Base-by-base conservation (phyloP, 2,888 invertebrate genomes). In the Halocaridina rubra region DNA sequence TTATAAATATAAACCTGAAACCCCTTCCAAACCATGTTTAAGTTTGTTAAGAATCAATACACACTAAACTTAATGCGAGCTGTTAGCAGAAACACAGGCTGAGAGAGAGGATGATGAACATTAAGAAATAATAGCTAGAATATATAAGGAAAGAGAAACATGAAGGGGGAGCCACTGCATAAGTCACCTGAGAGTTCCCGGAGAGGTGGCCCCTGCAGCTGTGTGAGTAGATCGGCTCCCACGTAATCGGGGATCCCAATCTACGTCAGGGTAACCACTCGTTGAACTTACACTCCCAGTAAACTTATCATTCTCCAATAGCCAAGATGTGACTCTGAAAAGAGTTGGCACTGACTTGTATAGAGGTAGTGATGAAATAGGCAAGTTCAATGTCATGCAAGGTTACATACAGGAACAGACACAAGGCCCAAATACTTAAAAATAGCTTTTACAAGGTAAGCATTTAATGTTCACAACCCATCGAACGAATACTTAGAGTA, bases 321-420 rank as follows among this genome's bases (percentile, higher is more conserved):
- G 76, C 86, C 86, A 86, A 33, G 86, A 80, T 32, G 82, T 82
- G 64, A 86, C 86, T 80, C 86, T 86, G 86, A 80, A 81, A 79
- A 75, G 57, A 72, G 22, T n/a, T n/a, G n/a, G n/a, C n/a, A n/a
- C n/a, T n/a, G n/a, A n/a, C n/a, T n/a, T n/a, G n/a, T n/a, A n/a
- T n/a, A n/a, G n/a, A n/a, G n/a, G n/a, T n/a, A n/a, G n/a, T n/a
- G n/a, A n/a, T n/a, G n/a, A n/a, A n/a, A n/a, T n/a, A n/a, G n/a
- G n/a, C n/a, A n/a, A n/a, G n/a, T n/a, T n/a, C n/a, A n/a, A n/a
- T n/a, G n/a, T n/a, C n/a, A n/a, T n/a, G n/a, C n/a, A n/a, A n/a
- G n/a, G n/a, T n/a, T n/a, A n/a, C n/a, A n/a, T n/a, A n/a, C n/a
- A n/a, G n/a, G n/a, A n/a, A n/a, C n/a, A n/a, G n/a, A n/a, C n/a